Evolutionary conservation across 2,113 vertebrate species (phyloP).

Genomic region (Toxostoma redivivum): DNA sequence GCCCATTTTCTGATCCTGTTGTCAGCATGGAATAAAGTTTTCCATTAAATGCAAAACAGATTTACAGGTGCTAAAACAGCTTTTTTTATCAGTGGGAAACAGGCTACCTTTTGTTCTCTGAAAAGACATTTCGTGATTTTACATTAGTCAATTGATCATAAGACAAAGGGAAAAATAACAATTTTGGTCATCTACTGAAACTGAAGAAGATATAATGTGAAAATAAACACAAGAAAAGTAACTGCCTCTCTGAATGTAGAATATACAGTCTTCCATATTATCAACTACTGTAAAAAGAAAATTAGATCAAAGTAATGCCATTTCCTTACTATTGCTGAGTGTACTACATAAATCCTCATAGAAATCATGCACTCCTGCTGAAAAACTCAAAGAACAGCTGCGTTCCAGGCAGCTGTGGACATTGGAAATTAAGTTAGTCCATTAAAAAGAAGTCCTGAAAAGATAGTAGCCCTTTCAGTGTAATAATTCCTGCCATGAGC

Average conservation of each 20-base stretch:
- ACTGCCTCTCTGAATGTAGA: not conserved
- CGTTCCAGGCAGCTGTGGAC: not conserved
- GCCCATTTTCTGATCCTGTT: slow-evolving; percentile 70
- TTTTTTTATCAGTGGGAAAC: slow-evolving; percentile 56
- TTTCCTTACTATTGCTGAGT: not conserved
- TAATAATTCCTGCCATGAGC: not conserved
- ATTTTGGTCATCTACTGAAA: not conserved
- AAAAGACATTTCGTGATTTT: slow-evolving; percentile 2
- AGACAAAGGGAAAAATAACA: not conserved
- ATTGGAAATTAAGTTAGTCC: not conserved
- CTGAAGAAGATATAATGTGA: not conserved
- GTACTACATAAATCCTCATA: not conserved
- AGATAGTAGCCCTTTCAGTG: not conserved
- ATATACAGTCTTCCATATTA: not conserved
- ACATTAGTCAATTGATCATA: not conserved
- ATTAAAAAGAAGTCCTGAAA: not conserved
- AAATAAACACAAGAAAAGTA: not conserved
- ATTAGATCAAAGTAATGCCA: not conserved
- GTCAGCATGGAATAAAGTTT: slow-evolving; percentile 64
- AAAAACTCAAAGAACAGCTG: not conserved
- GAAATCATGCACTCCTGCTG: not conserved
- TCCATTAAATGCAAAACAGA: slow-evolving; percentile 63
- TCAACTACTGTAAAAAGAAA: not conserved
- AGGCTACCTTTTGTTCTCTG: slow-evolving; percentile 62
- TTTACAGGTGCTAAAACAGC: slow-evolving; percentile 68